Evolutionary conservation across 2,888 invertebrate genomes (phyloP).

Genomic region (Drosophila emarginata): DNA sequence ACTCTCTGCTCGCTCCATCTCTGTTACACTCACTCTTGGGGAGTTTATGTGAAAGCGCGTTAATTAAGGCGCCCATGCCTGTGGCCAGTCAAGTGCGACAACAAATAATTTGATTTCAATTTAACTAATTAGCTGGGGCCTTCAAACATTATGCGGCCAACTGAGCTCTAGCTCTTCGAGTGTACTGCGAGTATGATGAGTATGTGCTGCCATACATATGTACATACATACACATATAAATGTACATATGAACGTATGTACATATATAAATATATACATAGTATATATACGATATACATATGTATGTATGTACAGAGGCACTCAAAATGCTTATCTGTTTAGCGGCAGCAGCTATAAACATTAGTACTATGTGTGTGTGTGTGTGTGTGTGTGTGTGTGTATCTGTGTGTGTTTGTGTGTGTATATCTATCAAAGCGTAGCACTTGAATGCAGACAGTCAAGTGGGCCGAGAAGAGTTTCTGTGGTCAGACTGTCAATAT

Average conservation of each 20-base stretch:
- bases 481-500: constrained; percentile 72
- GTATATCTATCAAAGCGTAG: constrained; percentile 62
- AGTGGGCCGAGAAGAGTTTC: constrained; percentile 46
- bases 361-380: constrained; percentile 29
- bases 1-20: neutral
- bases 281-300: constrained; percentile 20
- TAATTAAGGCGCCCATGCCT: constrained; percentile 75
- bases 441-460: constrained; percentile 73
- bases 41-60: constrained; percentile 54
- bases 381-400: constrained; percentile 15
- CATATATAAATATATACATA: constrained; percentile 1
- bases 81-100: constrained; percentile 80
- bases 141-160: constrained; percentile 63
- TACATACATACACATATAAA: neutral
- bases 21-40: neutral
- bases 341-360: constrained; percentile 62
- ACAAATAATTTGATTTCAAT: constrained; percentile 82
- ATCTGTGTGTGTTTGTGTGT: constrained; percentile 21
- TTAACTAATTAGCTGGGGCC: constrained; percentile 79
- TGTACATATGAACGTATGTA: neutral
- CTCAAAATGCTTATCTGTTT: constrained; percentile 70
- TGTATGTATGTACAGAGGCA: constrained; percentile 27
- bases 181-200: neutral
- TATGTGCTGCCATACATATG: neutral
- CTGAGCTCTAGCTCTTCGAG: constrained; percentile 33